phyloP scores from a whole-genome alignment of 1,140 invertebrate genomes.

The Cecropterus lyciades region DNA sequence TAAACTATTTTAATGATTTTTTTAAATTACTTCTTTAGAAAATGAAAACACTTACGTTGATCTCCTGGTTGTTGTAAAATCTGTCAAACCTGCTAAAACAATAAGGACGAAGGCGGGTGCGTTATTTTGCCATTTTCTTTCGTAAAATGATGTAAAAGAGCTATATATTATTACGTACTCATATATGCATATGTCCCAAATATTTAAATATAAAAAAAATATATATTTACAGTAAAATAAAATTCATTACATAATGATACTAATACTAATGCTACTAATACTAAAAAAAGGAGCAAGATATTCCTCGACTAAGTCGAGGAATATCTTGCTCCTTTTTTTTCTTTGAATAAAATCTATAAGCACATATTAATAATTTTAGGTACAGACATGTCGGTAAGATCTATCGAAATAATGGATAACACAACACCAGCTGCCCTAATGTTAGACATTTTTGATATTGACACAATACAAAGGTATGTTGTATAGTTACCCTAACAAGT shows the following conservation, averaged over 20 bases:
- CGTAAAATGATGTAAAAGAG: too few relatives aligned
- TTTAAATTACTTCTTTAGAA: constrained; percentile 52
- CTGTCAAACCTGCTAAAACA: constrained; percentile 74
- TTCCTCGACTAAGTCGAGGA: too few relatives aligned
- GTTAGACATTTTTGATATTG: constrained; percentile 82
- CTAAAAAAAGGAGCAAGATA: too few relatives aligned
- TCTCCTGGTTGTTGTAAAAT: constrained; percentile 83
- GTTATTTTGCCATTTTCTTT: constrained; percentile 1
- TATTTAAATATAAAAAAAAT: too few relatives aligned
- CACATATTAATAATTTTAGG: constrained; percentile 48
- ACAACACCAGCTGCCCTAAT: constrained; percentile 75
- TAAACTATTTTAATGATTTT: too few relatives aligned
- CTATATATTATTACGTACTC: too few relatives aligned
- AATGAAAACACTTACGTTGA: constrained; percentile 71
- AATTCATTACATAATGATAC: too few relatives aligned
- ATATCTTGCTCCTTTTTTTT: too few relatives aligned
- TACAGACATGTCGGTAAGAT: constrained; percentile 72
- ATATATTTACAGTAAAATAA: too few relatives aligned
- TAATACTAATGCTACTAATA: too few relatives aligned
- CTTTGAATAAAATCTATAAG: too few relatives aligned
- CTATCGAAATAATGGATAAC: constrained; percentile 82
- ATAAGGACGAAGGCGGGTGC: constrained; percentile 80
- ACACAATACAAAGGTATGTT: constrained; percentile 79
- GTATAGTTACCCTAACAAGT: neutral
- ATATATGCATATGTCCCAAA: too few relatives aligned